Base-by-base conservation (phyloP, 2,888 invertebrate genomes). In the Drosophila monieri region DNA sequence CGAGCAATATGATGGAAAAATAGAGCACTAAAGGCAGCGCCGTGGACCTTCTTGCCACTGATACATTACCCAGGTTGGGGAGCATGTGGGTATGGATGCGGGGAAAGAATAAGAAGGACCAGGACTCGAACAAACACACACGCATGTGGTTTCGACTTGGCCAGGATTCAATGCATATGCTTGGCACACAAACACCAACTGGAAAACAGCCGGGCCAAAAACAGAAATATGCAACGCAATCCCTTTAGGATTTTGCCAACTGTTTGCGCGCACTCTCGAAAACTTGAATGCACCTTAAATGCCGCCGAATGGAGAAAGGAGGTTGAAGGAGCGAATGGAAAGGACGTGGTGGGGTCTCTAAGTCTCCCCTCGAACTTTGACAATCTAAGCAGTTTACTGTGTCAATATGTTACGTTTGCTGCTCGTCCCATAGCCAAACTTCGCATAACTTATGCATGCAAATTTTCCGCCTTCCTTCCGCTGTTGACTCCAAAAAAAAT, bases 351-450 rank as follows among this genome's bases (percentile, higher is more conserved):
- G 35, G 35, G 52, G 32, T 21, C 21, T 21, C 21, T 18, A 18
- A 43, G 23, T 62, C 64, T 74, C 32, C 73, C 67, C 84, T 84
- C 87, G 80, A 81, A 81, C 78, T 86, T 84, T 81, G 81, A 80
- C 87, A 86, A 81, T 84, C 81, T 81, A 81, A 86, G 87, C 81
- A 81, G 81, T 81, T 81, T 86, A 81, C 81, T 81, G 78, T 81
- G 81, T 81, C 81, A 81, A 81, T 81, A 81, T 81, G 81, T 77
- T 81, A 80, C 87, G 70, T 70, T 69, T 49, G 70, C 70, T 52
- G 69, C 67, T 58, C 68, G 67, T 68, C 56, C 56, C 67, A 56
- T 57, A 47, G 69, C 67, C 69, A 47, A 67, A 69, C 71, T 69
- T 39, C 61, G 61, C 86, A 88, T 88, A 85, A 85, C 75, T 85